These are phyloP conservation scores for Bagarius yarrelli DNA, from an alignment of 2,113 vertebrate species.

Conservation along the genomic window DNA sequence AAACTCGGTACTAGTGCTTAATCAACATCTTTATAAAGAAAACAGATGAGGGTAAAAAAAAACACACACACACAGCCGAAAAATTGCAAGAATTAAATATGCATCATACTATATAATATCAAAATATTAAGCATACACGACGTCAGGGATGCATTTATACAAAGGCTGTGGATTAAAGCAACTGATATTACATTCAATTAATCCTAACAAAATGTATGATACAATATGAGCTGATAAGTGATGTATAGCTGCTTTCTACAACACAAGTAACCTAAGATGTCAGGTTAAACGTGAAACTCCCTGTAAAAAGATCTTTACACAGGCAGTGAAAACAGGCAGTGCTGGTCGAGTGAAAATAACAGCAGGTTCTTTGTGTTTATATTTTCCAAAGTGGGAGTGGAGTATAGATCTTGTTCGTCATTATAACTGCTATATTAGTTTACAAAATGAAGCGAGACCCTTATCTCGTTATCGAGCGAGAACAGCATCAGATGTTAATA, in stretches of 20 bases:
- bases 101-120: neutral
- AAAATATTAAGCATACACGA: too few relatives aligned
- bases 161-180: neutral
- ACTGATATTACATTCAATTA: neutral
- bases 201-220: neutral
- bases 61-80: neutral
- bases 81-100: neutral
- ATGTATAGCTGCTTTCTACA: neutral
- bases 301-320: too few relatives aligned
- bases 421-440: neutral
- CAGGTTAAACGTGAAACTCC: neutral
- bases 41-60: constrained; percentile 5
- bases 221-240: neutral
- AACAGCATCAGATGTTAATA: neutral
- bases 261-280: neutral
- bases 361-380: neutral
- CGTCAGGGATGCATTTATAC: too few relatives aligned
- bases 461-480: neutral
- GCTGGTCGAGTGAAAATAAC: neutral
- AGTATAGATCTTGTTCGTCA: neutral
- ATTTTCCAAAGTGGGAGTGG: neutral
- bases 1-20: neutral
- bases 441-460: neutral
- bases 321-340: neutral
- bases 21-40: constrained; percentile 10